Evolutionary conservation across 2,888 invertebrate genomes (phyloP).

Genomic region (Drosophila neonasuta): DNA sequence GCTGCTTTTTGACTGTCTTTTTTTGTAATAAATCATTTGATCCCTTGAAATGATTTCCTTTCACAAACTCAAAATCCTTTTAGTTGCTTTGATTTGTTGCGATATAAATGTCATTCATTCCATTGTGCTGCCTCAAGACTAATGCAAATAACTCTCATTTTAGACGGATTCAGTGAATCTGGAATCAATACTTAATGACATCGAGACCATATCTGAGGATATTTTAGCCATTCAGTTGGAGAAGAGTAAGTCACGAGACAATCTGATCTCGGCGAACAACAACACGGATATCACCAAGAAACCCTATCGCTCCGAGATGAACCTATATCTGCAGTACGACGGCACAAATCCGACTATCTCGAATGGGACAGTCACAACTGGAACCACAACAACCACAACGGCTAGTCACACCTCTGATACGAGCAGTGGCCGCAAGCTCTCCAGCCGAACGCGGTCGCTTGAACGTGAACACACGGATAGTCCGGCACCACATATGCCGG

Average conservation of each 20-base stretch:
- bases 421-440: conserved; percentile 37
- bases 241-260: conserved; percentile 77
- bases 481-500: conserved; percentile 81
- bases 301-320: conserved; percentile 82
- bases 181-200: conserved; percentile 87
- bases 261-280: conserved; percentile 46
- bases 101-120: too few species aligned
- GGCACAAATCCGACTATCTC: conserved; percentile 76
- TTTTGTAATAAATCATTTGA: not conserved
- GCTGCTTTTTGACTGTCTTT: too few species aligned
- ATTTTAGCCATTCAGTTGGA: conserved; percentile 80
- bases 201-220: conserved; percentile 84
- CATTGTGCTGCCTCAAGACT: not conserved
- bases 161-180: conserved; percentile 85
- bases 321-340: conserved; percentile 80
- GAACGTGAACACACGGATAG: conserved; percentile 78
- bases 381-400: conserved; percentile 10
- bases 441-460: conserved; percentile 66
- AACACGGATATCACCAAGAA: conserved; percentile 71
- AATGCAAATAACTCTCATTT: not conserved
- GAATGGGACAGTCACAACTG: conserved; percentile 41
- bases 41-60: not conserved
- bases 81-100: not conserved
- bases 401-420: conserved; percentile 36
- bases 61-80: not conserved